phyloP scores from a whole-genome alignment of 2,888 invertebrate genomes.

The Homarus gammarus region DNA sequence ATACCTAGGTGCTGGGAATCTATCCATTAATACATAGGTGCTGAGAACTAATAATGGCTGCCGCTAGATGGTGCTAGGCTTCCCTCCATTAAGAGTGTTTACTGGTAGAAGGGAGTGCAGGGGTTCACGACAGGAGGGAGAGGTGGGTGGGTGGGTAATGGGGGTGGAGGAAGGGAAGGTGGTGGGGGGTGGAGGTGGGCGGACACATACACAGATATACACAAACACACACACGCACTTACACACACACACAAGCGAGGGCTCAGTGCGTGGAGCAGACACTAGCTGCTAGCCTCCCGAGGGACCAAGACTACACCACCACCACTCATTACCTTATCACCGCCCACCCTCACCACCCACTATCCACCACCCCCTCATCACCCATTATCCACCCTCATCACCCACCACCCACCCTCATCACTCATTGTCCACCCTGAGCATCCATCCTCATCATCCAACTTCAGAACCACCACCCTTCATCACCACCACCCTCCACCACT shows the following conservation, averaged over 20 bases:
- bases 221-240: background rate
- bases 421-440: background rate
- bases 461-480: too few species aligned
- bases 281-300: background rate
- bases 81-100: too few species aligned
- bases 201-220: background rate
- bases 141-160: too few species aligned
- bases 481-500: too few species aligned
- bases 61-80: too few species aligned
- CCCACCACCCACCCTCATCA: background rate
- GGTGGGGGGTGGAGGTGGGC: background rate
- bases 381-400: background rate
- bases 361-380: background rate
- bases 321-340: slow-evolving; percentile 37
- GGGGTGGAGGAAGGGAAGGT: background rate
- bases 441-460: background rate
- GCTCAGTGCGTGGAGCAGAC: slow-evolving; percentile 31
- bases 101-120: too few species aligned
- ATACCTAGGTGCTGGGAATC: too few species aligned
- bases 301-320: slow-evolving; percentile 19
- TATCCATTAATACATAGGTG: too few species aligned
- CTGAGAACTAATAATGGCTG: too few species aligned
- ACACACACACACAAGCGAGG: background rate
- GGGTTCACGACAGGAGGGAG: too few species aligned
- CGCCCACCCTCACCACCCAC: background rate